Base-by-base conservation (phyloP, 2,113 vertebrate genomes). In the Indri indri region DNA sequence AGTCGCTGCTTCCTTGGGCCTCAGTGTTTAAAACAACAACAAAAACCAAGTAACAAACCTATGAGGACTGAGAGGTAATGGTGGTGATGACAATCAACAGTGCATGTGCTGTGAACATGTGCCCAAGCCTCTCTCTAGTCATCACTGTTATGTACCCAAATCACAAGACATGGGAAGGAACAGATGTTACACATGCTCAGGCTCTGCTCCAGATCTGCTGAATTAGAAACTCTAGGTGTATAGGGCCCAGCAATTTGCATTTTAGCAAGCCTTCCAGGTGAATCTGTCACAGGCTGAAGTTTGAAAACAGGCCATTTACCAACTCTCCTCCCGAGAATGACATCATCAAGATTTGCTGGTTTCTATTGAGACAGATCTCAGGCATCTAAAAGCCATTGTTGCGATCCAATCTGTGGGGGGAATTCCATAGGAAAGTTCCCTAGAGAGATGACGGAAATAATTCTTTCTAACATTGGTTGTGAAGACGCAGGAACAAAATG, bases 351-450 rank as follows among this genome's bases (percentile, higher is more conserved):
- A 77, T 77, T 88, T 84, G 14, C 47, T 34, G 42, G 23, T 83
- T 37, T 37, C 32, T 71, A 82, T 6, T 73, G 40, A 91, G 74
- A 94, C 65, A 77, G 61, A 83, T 6, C 47, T 94, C 87, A 88
- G 66, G 30, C 71, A 68, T 71, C 89, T 91, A 77, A 80, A 45
- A 80, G 54, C 7, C 80, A 88, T 1, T 68, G 76, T 27, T 94
- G 20, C 87, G 88, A 59, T 79, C 54, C 42, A 66, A 6, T 88
- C 52, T 82, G 57, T 1, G 12, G 68, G 96, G 94, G 97, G 94
- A 97, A 97, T 97, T 98, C 97, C 98, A 97, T 5, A 81, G 81
- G 71, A 94, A 96, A 97, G 95, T 92, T 96, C 88, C 71, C 71
- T 47, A 95, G 80, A 61, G 93, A 84, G 92, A 50, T 6, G 34